Base-by-base conservation (phyloP, 2,797 vertebrate species). In the Gymnoscopelus microlampas region DNA sequence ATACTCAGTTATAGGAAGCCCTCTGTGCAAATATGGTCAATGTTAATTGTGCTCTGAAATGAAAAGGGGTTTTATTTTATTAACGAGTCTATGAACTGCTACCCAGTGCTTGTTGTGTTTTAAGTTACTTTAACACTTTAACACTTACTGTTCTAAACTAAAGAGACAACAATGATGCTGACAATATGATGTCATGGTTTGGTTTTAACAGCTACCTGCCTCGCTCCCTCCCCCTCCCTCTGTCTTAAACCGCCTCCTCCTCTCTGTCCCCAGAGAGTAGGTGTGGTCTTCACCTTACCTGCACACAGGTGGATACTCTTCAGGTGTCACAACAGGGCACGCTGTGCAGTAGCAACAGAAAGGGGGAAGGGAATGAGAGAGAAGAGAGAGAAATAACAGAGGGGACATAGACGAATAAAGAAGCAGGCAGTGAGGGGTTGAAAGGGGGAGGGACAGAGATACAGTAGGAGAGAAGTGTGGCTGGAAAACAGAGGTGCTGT, bases 101-200 rank as follows among this genome's bases (percentile, higher is more conserved):
- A 19, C 3, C 39, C 23, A 3, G 7, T 44, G 7, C 8, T 70
- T 24, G 5, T 70, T 50, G 12, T 44, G 9, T 11, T 32, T 57
- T 51, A 47, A 23, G 60, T 68, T 3, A 51, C n/a, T n/a, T n/a
- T n/a, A n/a, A n/a, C 63, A 47, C 7, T 2, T 26, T 44, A 9
- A 15, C 26, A 2, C 47, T 53, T 9, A 3, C 26, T 60, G 5
- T 71, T 73, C 59, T 44, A 65, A 74, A 74, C 71, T 48, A 63
- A 63, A 69, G 23, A 63, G 60, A 74, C 71, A 66, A 85, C 32
- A 63, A 70, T 55, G 60, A 64, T 63, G 26, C 55, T 78, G 71
- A 66, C 58, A 59, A 57, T 13, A 47, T 84, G 84, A 87, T 85
- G 86, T 86, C 78, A 85, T 51, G n/a, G 67, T 82, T 71, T 51